Evolutionary conservation across 2,888 invertebrate species (phyloP), one percentile per base, ranked within the genome.

Genomic region (Drosophila pegasa): DNA sequence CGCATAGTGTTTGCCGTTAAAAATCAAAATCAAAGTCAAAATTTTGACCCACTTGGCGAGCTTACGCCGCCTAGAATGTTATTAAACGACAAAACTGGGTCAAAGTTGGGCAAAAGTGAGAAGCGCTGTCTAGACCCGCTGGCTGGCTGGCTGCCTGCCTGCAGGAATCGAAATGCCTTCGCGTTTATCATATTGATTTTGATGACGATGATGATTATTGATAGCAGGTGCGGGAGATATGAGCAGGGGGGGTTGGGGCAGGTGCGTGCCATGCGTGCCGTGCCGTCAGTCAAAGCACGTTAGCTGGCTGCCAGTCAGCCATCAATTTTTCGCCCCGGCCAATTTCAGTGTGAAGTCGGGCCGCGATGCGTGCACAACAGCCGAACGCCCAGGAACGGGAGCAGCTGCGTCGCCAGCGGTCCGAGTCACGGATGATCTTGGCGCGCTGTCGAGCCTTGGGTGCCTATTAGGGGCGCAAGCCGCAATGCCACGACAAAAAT

Each of bases 351-450:
- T 64, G 12, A 7, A 45, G 16, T 9, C 51, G 50, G 47, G 22
- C 55, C 40, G 61, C 54, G 73, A 90, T 90, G 90, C 89, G 89
- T 80, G 77, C 80, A 37, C 83, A 72, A 12, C 87, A 83, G 60
- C 59, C 72, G 35, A 87, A 85, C n/a, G 66, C 78, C 45, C 72
- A 72, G 65, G 85, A 87, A n/a, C 80, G 90, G 22, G 78, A 80
- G 35, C 68, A 71, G 25, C 31, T 88, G 67, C 84, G 90, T 22
- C 84, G 75, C 12, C 78, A 85, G 22, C 87, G 90, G 14, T 78
- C 84, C 31, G 90, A 90, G 69, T 72, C 75, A 31, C 85, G 88
- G 43, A 47, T 90, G 62, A 85, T 90, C 64, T 59, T 83, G 38
- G 58, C 72, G 8, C 61, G 85, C 1, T 83, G 78, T 43, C 69